phyloP scores from a whole-genome alignment of 1,140 invertebrate species.

The Drosophila orena region DNA sequence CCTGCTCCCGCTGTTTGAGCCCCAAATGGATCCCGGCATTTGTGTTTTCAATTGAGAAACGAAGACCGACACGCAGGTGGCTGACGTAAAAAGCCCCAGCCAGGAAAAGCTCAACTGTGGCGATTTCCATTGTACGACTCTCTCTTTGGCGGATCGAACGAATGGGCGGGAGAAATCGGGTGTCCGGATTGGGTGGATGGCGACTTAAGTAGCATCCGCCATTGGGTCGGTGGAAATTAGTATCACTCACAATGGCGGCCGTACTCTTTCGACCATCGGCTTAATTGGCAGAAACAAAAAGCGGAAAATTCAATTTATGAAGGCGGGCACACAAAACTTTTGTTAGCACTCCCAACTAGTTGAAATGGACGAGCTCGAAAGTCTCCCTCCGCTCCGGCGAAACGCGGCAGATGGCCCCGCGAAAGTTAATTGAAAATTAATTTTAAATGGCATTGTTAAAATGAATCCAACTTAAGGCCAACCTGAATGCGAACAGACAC shows the following conservation, averaged over 20 bases:
- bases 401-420: constrained; percentile 35
- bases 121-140: constrained; percentile 46
- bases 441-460: constrained; percentile 77
- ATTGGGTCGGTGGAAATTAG: constrained; percentile 55
- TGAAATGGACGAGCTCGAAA: constrained; percentile 12
- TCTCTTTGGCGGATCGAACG: neutral
- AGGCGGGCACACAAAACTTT: constrained; percentile 42
- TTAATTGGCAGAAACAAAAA: constrained; percentile 62
- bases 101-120: constrained; percentile 50
- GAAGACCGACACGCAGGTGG: constrained; percentile 32
- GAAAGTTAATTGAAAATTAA: constrained; percentile 81
- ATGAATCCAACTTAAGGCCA: constrained; percentile 38
- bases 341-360: constrained; percentile 37
- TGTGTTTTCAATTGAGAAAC: constrained; percentile 69
- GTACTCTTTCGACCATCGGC: constrained; percentile 36
- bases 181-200: neutral
- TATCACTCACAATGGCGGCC: constrained; percentile 58
- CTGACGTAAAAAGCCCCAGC: constrained; percentile 22
- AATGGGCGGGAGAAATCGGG: neutral
- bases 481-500: constrained; percentile 27
- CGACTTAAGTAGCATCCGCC: constrained; percentile 42
- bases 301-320: constrained; percentile 69
- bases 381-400: neutral
- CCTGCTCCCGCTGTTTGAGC: constrained; percentile 15
- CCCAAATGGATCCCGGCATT: constrained; percentile 55